phyloP scores from a whole-genome alignment of 1,140 invertebrate species.

The Euwallacea similis region DNA sequence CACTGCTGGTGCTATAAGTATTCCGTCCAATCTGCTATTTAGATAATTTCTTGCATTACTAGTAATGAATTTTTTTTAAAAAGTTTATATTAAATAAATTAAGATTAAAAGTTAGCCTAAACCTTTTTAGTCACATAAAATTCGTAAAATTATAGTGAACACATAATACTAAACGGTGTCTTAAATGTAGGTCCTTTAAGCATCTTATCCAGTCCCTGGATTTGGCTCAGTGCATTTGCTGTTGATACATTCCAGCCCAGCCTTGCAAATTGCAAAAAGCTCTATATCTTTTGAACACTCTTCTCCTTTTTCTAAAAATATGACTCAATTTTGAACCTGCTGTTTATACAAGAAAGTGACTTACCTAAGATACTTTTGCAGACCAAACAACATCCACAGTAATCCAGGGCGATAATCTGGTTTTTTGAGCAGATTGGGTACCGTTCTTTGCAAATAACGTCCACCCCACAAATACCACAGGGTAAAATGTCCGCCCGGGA shows the following conservation, averaged over 20 bases:
- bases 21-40: no score
- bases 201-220: no score
- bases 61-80: no score
- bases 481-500: background rate
- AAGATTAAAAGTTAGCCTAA: no score
- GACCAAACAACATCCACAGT: conserved; percentile 32
- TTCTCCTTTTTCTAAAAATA: conserved; percentile 19
- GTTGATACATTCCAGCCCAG: conserved; percentile 19
- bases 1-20: no score
- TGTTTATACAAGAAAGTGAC: conserved; percentile 4
- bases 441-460: conserved; percentile 21
- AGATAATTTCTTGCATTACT: no score
- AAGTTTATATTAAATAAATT: no score
- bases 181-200: no score
- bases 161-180: no score
- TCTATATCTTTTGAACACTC: conserved; percentile 18
- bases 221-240: conserved; percentile 12
- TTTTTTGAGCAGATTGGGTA: conserved; percentile 20
- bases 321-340: background rate
- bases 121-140: no score
- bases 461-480: conserved; percentile 27
- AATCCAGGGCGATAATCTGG: conserved; percentile 24
- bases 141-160: no score
- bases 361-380: conserved; percentile 29
- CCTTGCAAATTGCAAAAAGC: conserved; percentile 11